Evolutionary conservation across 1,140 invertebrate species (phyloP).

Genomic region (Mycetomoellerius zeteki): DNA sequence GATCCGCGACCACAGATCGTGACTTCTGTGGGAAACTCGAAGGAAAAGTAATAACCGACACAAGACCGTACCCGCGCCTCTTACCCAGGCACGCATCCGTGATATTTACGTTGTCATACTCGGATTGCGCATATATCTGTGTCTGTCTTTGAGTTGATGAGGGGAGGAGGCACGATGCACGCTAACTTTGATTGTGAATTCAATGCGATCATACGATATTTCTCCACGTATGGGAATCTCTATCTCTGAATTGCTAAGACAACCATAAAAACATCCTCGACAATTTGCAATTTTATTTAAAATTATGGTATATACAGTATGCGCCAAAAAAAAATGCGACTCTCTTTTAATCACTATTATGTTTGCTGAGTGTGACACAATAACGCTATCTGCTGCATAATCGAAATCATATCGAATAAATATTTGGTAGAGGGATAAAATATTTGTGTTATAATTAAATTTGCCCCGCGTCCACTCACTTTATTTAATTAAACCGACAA

Average conservation of each 20-base stretch:
- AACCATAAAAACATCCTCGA: not conserved
- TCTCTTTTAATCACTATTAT: no score
- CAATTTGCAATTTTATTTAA: not conserved
- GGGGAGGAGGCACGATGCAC: not conserved
- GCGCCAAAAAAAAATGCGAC: no score
- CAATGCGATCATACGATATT: not conserved
- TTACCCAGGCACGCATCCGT: slow-evolving; percentile 54
- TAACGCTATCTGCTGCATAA: no score
- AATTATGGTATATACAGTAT: no score
- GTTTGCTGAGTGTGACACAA: no score
- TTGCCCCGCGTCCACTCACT: no score
- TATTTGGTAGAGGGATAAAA: no score
- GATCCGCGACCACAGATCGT: slow-evolving; percentile 86
- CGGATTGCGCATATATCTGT: not conserved
- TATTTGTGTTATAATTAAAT: no score
- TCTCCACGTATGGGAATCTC: not conserved
- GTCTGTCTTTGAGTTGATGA: slow-evolving; percentile 12
- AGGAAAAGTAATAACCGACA: slow-evolving; percentile 79
- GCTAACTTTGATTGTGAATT: slow-evolving; percentile 1
- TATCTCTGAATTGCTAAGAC: not conserved
- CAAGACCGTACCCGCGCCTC: slow-evolving; percentile 38
- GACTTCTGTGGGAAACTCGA: slow-evolving; percentile 86
- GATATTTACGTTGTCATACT: slow-evolving; percentile 63
- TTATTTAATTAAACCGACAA: no score
- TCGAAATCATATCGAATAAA: no score